These are phyloP conservation scores for Acrobasis repandana DNA, from an alignment of 2,888 invertebrate species.

Conservation along the genomic window DNA sequence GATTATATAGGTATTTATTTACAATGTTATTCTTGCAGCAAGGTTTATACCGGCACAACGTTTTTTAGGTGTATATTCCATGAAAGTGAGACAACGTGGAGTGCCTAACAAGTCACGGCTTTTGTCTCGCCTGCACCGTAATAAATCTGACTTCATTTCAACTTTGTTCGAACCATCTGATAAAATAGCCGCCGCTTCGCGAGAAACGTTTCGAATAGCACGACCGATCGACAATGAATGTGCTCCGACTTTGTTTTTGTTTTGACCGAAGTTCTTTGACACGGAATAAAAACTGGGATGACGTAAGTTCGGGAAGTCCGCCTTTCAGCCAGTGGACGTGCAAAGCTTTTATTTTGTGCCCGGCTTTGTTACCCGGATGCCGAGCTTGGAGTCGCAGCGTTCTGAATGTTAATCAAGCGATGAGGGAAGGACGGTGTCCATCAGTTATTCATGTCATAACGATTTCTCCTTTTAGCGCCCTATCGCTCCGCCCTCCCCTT, in stretches of 20 bases:
- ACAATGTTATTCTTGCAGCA: slow-evolving; percentile 15
- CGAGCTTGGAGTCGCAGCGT: slow-evolving; percentile 62
- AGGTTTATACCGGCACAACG: slow-evolving; percentile 23
- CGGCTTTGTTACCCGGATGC: slow-evolving; percentile 74
- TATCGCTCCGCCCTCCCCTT: slow-evolving; percentile 34
- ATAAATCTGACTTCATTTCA: slow-evolving; percentile 49
- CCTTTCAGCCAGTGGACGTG: slow-evolving; percentile 73
- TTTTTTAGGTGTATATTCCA: slow-evolving; percentile 37
- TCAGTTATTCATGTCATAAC: slow-evolving; percentile 74
- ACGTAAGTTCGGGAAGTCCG: slow-evolving; percentile 64
- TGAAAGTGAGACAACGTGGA: slow-evolving; percentile 39
- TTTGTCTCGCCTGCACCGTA: slow-evolving; percentile 34
- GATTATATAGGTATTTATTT: neutral
- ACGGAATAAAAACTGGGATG: slow-evolving; percentile 55
- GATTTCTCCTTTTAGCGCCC: slow-evolving; percentile 58
- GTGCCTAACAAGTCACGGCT: slow-evolving; percentile 45
- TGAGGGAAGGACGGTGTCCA: slow-evolving; percentile 65
- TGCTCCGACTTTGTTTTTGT: slow-evolving; percentile 44
- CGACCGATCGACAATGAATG: slow-evolving; percentile 14
- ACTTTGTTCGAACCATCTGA: slow-evolving; percentile 42
- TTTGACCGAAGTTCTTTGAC: slow-evolving; percentile 48
- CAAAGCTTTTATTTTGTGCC: slow-evolving; percentile 76
- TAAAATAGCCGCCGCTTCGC: slow-evolving; percentile 37
- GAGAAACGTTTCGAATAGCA: slow-evolving; percentile 12
- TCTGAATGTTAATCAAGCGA: slow-evolving; percentile 76